Conservation (phyloP, 2,888 invertebrate species). For the Geotrupes spiniger region DNA sequence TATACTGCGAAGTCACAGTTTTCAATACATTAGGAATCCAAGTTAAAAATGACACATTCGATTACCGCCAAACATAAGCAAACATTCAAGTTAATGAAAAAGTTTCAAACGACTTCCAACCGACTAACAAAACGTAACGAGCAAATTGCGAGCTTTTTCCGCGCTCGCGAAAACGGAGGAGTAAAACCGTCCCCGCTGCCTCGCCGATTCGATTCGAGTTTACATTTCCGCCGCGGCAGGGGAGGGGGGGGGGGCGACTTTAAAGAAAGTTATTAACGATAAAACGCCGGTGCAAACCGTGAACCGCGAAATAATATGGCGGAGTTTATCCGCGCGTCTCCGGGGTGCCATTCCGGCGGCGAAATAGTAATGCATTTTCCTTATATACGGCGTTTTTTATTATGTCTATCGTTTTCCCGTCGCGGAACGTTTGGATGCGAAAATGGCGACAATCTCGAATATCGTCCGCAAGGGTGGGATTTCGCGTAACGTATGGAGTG, state of each 20-base stretch:
- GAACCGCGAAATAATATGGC: conserved; percentile 46
- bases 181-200: conserved; percentile 1
- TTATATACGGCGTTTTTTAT: conserved; percentile 51
- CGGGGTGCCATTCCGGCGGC: conserved; percentile 47
- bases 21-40: no score
- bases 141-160: no score
- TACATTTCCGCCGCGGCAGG: conserved; percentile 33
- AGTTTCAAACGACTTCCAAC: no score
- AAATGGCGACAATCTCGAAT: conserved; percentile 50
- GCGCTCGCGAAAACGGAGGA: no score
- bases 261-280: conserved; percentile 30
- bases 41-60: no score
- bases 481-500: conserved; percentile 9
- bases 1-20: no score
- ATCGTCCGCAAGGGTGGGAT: conserved; percentile 45
- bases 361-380: conserved; percentile 53
- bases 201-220: conserved; percentile 23
- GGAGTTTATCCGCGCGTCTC: conserved; percentile 44
- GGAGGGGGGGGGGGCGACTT: conserved; percentile 19
- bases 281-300: conserved; percentile 33
- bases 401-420: conserved; percentile 46
- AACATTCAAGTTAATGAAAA: no score
- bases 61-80: no score
- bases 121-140: no score
- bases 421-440: conserved; percentile 39